These are phyloP conservation scores for Tenthredo livida DNA, from an alignment of 2,888 invertebrate species.

Conservation along the genomic window DNA sequence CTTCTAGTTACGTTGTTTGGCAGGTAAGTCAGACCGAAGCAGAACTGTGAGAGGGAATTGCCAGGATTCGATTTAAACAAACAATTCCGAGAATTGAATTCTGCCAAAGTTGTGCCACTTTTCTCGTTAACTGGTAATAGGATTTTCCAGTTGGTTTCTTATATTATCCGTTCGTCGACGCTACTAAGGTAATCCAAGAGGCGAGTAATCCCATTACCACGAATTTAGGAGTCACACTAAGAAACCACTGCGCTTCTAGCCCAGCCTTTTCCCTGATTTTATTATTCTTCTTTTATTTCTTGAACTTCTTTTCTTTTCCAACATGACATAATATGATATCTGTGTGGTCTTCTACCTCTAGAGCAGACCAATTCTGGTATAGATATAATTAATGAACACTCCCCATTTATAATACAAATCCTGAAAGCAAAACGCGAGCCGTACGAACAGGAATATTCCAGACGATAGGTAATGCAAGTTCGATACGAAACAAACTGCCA, in stretches of 20 bases:
- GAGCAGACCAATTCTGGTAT: neutral
- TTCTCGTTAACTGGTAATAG: conserved; percentile 53
- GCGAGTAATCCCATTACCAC: conserved; percentile 50
- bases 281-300: neutral
- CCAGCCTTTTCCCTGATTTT: conserved; percentile 10
- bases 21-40: conserved; percentile 35
- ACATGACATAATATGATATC: neutral
- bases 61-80: conserved; percentile 43
- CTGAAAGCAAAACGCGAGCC: neutral
- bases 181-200: conserved; percentile 34
- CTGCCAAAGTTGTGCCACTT: conserved; percentile 49
- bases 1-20: conserved; percentile 5
- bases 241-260: conserved; percentile 33
- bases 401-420: too few relatives aligned
- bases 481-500: neutral
- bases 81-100: conserved; percentile 46
- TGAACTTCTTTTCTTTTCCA: neutral
- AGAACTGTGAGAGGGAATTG: conserved; percentile 14
- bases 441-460: neutral
- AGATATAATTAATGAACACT: neutral
- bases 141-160: conserved; percentile 52
- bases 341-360: neutral
- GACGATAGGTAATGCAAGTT: neutral
- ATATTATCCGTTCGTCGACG: conserved; percentile 46
- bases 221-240: conserved; percentile 42